Base-by-base conservation (phyloP, 2,797 vertebrate species). In the Hypotaenidia okinawae region DNA sequence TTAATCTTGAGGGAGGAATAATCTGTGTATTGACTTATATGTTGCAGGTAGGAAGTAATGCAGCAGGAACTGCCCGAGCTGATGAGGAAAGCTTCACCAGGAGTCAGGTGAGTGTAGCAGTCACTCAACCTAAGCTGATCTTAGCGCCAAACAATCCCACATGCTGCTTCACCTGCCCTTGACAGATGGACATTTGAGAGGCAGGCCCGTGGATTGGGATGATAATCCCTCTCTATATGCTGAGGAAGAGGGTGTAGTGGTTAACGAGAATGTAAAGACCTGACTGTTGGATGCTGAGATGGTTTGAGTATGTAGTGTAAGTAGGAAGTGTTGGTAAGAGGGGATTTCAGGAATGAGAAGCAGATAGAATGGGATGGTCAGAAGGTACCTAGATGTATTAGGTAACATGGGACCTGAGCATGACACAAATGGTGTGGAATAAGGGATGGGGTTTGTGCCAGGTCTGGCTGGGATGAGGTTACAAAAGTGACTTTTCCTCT, bases 131-230 rank as follows among this genome's bases (percentile, higher is more conserved):
- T 70, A 69, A 64, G 37, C 14, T 33, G 41, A n/a, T 63, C 69
- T 37, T 57, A 41, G 28, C 2, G 5, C 57, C 13, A 14, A 52
- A 18, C n/a, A 39, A 27, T 70, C 37, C 43, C 57, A 33, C 18
- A 24, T 28, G 23, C 25, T 43, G 39, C 39, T 85, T 49, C 39
- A 69, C 9, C 11, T 64, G 43, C 81, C 37, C 35, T 52, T 52
- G 28, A 58, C 25, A 85, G 39, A 24, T 63, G 1, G 55, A 68
- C 3, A 16, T 37, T 69, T 68, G 1, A 0, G 2, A 23, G 17
- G 28, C 11, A 69, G 23, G 51, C 30, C 27, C 28, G 12, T 52
- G 49, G 43, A 69, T 51, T 32, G 47, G 47, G 32, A 49, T 27
- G 37, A 39, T 63, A 62, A 37, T 58, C 52, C 43, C 13, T 80